Conservation (phyloP, 2,888 invertebrate genomes). For the Quadriops clusia region DNA sequence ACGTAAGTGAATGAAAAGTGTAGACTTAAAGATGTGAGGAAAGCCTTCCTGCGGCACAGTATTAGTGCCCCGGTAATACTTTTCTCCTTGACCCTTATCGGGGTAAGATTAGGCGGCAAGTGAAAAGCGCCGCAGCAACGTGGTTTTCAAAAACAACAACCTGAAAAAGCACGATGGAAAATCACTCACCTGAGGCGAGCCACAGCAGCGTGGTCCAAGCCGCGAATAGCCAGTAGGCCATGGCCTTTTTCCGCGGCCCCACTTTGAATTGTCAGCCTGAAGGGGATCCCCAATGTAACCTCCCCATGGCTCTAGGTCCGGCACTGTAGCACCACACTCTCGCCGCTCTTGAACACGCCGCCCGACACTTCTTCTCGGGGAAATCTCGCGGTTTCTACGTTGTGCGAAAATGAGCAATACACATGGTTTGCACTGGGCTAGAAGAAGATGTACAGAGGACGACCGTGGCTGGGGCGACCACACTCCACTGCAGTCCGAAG, state of each 20-base stretch:
- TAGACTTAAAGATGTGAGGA: too few relatives aligned
- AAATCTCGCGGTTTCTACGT: slow-evolving; percentile 5
- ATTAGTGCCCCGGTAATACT: too few relatives aligned
- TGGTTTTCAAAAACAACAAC: too few relatives aligned
- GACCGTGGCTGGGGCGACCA: slow-evolving; percentile 16
- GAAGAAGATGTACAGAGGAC: slow-evolving; percentile 15
- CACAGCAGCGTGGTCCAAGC: slow-evolving; percentile 37
- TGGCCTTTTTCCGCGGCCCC: slow-evolving; percentile 32
- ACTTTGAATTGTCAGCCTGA: slow-evolving; percentile 42
- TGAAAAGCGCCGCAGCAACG: too few relatives aligned
- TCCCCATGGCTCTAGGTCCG: slow-evolving; percentile 25
- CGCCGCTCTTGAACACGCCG: slow-evolving; percentile 11
- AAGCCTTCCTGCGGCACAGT: too few relatives aligned
- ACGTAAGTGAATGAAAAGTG: too few relatives aligned
- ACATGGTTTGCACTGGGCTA: slow-evolving; percentile 23
- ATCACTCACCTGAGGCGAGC: slow-evolving; percentile 31
- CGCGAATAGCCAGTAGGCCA: slow-evolving; percentile 33
- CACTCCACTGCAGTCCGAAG: slow-evolving; percentile 18
- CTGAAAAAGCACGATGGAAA: too few relatives aligned
- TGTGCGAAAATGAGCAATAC: slow-evolving; percentile 18
- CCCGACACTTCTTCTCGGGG: not conserved
- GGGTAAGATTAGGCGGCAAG: too few relatives aligned
- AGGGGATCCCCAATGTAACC: slow-evolving; percentile 45
- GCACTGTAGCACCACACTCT: slow-evolving; percentile 12
- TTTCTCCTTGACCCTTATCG: too few relatives aligned